Percentiles rank a stretch among this genome's conserved stretches.
These are phyloP conservation scores for Morpho achilles DNA, from an alignment of 2,888 invertebrate genomes.

Conservation along the genomic window DNA sequence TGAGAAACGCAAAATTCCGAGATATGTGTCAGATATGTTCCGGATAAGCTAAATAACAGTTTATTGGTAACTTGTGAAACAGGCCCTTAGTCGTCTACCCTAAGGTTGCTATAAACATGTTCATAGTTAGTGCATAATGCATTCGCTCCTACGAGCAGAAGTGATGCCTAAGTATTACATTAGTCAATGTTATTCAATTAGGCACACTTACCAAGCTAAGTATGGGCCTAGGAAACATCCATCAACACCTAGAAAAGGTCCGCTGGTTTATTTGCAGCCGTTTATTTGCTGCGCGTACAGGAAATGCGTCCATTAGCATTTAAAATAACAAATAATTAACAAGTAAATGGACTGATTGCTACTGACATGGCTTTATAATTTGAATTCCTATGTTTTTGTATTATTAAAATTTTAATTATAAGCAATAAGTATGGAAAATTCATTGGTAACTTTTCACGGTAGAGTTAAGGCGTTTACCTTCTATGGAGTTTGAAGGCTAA, in stretches of 20 bases:
- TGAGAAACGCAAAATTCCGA: too few species aligned
- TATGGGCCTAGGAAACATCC: slow-evolving; percentile 5
- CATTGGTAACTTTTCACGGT: too few species aligned
- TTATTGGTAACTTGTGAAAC: too few species aligned
- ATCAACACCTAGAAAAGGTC: slow-evolving; percentile 11
- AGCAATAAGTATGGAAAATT: too few species aligned
- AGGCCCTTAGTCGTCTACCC: too few species aligned
- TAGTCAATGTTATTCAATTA: background rate
- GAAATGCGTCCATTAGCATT: slow-evolving; percentile 25
- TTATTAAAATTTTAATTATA: too few species aligned
- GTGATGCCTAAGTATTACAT: background rate
- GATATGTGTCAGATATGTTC: too few species aligned
- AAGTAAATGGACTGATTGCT: slow-evolving; percentile 14
- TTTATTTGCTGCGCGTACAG: slow-evolving; percentile 19
- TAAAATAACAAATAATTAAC: slow-evolving; percentile 18
- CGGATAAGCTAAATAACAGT: too few species aligned
- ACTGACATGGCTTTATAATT: slow-evolving; percentile 2
- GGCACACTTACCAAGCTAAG: background rate
- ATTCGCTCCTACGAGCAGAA: background rate
- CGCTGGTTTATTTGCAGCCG: background rate
- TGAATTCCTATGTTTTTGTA: background rate
- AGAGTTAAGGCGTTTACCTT: too few species aligned
- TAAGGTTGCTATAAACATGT: too few species aligned
- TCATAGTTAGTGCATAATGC: background rate
- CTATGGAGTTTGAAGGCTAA: too few species aligned